Percentiles rank a stretch among this genome's conserved stretches.
These are phyloP conservation scores for Platysternon megacephalum DNA, from an alignment of 2,113 vertebrate genomes.

Conservation along the genomic window DNA sequence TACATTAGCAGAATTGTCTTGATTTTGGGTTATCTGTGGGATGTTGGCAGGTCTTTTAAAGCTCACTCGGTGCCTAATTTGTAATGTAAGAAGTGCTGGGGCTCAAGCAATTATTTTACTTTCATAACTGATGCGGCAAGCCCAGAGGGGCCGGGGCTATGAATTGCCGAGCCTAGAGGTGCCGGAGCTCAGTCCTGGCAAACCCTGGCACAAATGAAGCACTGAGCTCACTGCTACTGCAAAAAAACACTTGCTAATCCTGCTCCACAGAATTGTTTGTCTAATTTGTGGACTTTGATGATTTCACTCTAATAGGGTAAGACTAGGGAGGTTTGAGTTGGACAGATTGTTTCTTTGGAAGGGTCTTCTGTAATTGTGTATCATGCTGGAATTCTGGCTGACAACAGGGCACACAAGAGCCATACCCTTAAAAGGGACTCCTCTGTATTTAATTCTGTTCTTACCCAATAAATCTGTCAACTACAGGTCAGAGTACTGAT, in stretches of 20 bases:
- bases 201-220: background rate
- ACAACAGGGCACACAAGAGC: background rate
- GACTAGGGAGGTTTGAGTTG: background rate
- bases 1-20: conserved; percentile 45
- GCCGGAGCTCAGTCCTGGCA: background rate
- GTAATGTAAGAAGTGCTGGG: background rate
- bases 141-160: background rate
- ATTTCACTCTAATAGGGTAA: conserved; percentile 43
- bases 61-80: background rate
- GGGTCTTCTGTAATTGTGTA: conserved; percentile 24
- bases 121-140: background rate
- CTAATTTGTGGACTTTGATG: conserved; percentile 36
- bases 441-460: background rate
- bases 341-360: conserved; percentile 2
- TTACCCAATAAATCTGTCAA: background rate
- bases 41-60: conserved; percentile 33
- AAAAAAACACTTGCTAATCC: conserved; percentile 50
- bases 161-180: background rate
- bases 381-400: conserved; percentile 34
- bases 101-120: background rate
- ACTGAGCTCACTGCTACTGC: background rate
- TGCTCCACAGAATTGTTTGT: conserved; percentile 60
- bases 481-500: background rate
- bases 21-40: conserved; percentile 36
- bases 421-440: background rate